These are phyloP conservation scores for Propithecus deckenii DNA, from an alignment of 2,797 vertebrate species.

Conservation along the genomic window DNA sequence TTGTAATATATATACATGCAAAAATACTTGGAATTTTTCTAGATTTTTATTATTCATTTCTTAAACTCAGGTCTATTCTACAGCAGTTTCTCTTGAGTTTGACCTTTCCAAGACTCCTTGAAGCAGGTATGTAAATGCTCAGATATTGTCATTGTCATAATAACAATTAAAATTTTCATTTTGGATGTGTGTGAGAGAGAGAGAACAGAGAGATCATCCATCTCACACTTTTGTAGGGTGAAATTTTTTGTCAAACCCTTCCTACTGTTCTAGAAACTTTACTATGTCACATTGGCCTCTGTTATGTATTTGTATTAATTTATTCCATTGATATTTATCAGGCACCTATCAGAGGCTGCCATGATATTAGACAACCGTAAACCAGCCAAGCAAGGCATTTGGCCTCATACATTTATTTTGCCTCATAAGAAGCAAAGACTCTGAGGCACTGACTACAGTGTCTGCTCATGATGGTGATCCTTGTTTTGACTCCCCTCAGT, in stretches of 20 bases:
- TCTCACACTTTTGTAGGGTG: neutral
- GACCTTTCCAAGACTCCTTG: constrained; percentile 91
- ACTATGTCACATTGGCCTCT: neutral
- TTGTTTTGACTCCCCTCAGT: constrained; percentile 83
- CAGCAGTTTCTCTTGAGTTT: constrained; percentile 94
- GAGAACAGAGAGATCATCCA: neutral
- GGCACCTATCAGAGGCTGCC: neutral
- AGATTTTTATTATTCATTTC: constrained; percentile 41
- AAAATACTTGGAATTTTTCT: neutral
- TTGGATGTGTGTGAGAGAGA: neutral
- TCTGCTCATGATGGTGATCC: neutral
- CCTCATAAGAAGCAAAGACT: neutral
- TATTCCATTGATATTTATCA: neutral
- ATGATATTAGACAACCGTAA: neutral
- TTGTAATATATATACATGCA: neutral
- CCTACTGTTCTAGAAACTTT: neutral
- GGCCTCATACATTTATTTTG: neutral
- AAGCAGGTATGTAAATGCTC: constrained; percentile 90
- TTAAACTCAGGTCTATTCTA: constrained; percentile 92
- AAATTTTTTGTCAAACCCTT: neutral
- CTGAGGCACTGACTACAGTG: neutral
- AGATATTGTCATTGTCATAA: neutral
- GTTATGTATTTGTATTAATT: neutral
- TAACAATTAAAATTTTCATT: neutral
- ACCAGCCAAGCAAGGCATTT: neutral